Conservation (phyloP, 2,888 invertebrate species). For the Dendrolimus pini region DNA sequence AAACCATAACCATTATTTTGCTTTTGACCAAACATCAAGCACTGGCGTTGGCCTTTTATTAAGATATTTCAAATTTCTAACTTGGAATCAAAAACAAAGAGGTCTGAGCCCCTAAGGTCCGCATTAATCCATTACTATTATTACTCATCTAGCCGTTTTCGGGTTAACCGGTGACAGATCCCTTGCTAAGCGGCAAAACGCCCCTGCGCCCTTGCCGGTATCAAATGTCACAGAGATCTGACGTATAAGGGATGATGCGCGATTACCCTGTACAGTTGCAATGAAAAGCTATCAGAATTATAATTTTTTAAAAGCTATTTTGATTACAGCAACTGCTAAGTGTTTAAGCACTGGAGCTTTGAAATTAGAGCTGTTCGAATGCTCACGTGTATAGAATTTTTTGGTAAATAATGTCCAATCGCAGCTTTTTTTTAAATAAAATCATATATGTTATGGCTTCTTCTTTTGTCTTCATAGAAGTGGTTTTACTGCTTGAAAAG, state of each 20-base stretch:
- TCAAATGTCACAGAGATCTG: conserved; percentile 60
- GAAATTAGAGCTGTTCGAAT: no score
- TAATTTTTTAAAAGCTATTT: no score
- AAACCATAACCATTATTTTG: no score
- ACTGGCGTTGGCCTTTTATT: background rate
- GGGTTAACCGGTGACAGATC: conserved; percentile 56
- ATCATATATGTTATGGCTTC: no score
- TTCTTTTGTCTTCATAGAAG: no score
- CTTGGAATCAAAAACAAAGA: background rate
- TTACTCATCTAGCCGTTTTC: conserved; percentile 56
- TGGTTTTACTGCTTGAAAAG: no score
- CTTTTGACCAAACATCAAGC: background rate
- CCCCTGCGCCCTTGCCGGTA: conserved; percentile 49
- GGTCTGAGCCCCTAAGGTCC: conserved; percentile 4
- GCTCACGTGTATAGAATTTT: no score
- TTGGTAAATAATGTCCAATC: no score
- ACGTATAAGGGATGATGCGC: conserved; percentile 9
- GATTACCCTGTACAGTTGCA: background rate
- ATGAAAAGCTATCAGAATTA: background rate
- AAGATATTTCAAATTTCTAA: background rate
- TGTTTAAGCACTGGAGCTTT: no score
- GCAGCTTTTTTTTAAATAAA: no score
- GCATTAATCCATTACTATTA: conserved; percentile 59
- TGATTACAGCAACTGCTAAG: no score
- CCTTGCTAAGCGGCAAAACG: conserved; percentile 10